Conservation (phyloP, 1,140 invertebrate species). For the Asobara japonica region DNA sequence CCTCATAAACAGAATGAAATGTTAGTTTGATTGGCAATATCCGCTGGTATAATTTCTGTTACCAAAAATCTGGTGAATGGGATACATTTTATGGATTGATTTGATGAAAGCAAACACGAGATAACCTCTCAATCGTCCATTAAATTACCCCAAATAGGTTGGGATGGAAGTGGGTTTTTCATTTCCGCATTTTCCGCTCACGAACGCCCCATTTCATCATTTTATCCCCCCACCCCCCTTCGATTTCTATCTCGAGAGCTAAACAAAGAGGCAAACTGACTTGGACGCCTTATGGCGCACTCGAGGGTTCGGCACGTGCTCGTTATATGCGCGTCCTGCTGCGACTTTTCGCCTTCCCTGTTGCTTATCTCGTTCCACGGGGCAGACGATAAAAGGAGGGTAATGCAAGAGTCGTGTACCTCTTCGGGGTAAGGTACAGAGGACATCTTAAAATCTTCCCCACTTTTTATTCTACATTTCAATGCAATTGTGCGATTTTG, state of each 20-base stretch:
- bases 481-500: too few relatives aligned
- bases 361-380: conserved; percentile 24
- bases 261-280: background rate
- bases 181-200: background rate
- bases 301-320: conserved; percentile 19
- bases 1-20: background rate
- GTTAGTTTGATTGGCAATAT: too few relatives aligned
- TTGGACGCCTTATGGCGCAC: background rate
- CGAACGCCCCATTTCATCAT: background rate
- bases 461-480: background rate
- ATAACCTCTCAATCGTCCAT: background rate
- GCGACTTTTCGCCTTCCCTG: background rate
- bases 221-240: background rate
- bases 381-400: conserved; percentile 28
- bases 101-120: background rate
- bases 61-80: background rate
- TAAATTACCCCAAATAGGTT: background rate
- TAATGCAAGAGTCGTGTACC: conserved; percentile 36
- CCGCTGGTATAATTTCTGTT: too few relatives aligned
- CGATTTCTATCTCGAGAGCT: background rate
- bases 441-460: background rate
- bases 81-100: background rate
- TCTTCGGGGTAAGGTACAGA: conserved; percentile 13
- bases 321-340: conserved; percentile 1
- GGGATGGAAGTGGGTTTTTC: background rate